Evolutionary conservation across 2,888 invertebrate species (phyloP).

Genomic region (Leucophenga montana): DNA sequence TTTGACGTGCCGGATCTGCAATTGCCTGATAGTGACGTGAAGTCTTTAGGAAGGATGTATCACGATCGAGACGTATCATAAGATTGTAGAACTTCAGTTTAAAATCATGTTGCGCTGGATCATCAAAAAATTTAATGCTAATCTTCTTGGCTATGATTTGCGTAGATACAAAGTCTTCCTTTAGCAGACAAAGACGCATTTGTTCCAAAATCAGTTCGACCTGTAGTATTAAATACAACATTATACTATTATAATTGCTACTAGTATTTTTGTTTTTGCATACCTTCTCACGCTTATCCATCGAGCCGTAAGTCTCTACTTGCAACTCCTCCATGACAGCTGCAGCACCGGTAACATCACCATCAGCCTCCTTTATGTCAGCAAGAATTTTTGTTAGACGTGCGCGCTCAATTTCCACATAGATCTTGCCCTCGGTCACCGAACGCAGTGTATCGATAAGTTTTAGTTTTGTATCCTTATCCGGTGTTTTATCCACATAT

Average conservation of each 20-base stretch:
- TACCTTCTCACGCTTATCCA: conserved; percentile 90
- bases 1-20: conserved; percentile 79
- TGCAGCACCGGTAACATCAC: conserved; percentile 90
- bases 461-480: conserved; percentile 91
- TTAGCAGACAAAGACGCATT: conserved; percentile 96
- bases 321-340: conserved; percentile 95
- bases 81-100: conserved; percentile 73
- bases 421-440: conserved; percentile 99
- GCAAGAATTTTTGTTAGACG: conserved; percentile 92
- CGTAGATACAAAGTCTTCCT: conserved; percentile 96
- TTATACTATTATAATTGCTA: neutral
- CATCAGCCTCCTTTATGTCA: conserved; percentile 87
- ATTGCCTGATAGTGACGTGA: conserved; percentile 97
- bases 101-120: conserved; percentile 74
- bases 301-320: conserved; percentile 96
- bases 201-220: conserved; percentile 97
- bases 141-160: conserved; percentile 99
- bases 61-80: conserved; percentile 92
- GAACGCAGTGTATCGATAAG: conserved; percentile 95
- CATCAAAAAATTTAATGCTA: conserved; percentile 96
- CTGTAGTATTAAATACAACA: conserved; percentile 41
- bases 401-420: conserved; percentile 99
- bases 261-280: neutral
- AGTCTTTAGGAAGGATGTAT: conserved; percentile 93
- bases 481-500: conserved; percentile 93